These are phyloP conservation scores for Rhyzopertha dominica DNA, from an alignment of 1,140 invertebrate genomes.

Conservation along the genomic window DNA sequence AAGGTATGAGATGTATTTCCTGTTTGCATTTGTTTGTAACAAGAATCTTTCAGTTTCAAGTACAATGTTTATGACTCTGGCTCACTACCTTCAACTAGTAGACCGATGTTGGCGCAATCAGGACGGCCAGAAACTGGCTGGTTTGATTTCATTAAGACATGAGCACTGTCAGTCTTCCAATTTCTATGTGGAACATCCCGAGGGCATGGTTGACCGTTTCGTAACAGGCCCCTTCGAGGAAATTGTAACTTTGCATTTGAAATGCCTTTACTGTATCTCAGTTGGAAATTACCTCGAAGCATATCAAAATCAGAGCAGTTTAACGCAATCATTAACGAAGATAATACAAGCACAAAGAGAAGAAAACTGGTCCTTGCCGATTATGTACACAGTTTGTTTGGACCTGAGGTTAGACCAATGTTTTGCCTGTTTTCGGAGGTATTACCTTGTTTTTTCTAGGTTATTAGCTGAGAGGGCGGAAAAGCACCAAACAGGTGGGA, in stretches of 20 bases:
- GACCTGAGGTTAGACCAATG: too few species aligned
- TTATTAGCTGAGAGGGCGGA: constrained; percentile 78
- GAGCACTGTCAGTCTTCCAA: constrained; percentile 66
- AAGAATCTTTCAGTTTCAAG: too few species aligned
- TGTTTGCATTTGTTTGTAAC: background rate
- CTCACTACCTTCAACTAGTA: constrained; percentile 46
- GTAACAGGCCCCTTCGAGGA: constrained; percentile 74
- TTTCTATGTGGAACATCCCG: constrained; percentile 63
- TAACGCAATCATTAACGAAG: constrained; percentile 76
- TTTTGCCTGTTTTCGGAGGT: too few species aligned
- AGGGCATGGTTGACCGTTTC: constrained; percentile 64
- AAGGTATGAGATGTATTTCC: background rate
- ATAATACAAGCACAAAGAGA: constrained; percentile 85
- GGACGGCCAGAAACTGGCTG: constrained; percentile 55
- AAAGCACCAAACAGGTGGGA: constrained; percentile 47
- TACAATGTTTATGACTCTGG: constrained; percentile 39
- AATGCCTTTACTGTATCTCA: constrained; percentile 58
- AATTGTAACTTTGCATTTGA: constrained; percentile 74
- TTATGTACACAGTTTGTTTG: constrained; percentile 84
- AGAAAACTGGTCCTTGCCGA: constrained; percentile 91
- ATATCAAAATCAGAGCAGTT: constrained; percentile 70
- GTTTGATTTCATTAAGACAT: constrained; percentile 71
- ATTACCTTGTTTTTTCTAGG: too few species aligned
- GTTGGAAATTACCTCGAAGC: constrained; percentile 69
- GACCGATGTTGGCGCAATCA: constrained; percentile 52